phyloP scores from a whole-genome alignment of 2,113 vertebrate species.

The Phylloscopus whistleri region DNA sequence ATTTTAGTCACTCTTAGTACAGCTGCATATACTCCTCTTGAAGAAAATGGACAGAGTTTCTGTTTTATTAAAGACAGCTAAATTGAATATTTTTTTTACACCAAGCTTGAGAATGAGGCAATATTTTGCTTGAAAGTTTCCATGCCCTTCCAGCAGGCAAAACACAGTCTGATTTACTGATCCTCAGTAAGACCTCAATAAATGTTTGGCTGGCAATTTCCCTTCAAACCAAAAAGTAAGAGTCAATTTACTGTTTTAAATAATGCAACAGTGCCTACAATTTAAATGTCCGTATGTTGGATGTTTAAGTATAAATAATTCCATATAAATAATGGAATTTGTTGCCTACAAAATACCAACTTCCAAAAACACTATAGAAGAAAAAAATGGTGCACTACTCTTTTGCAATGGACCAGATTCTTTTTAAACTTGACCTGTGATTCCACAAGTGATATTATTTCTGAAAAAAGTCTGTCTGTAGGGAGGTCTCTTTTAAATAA shows the following conservation, averaged over 20 bases:
- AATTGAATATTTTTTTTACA: constrained; percentile 44
- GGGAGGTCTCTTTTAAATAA: fast-evolving
- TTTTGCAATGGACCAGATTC: background rate
- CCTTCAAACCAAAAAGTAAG: background rate
- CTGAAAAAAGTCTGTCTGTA: background rate
- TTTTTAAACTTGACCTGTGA: background rate
- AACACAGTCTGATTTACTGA: background rate
- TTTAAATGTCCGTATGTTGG: background rate
- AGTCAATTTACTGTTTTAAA: background rate
- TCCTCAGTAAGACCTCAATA: background rate
- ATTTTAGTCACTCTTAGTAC: constrained; percentile 57
- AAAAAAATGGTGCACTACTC: background rate
- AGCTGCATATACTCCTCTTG: constrained; percentile 58
- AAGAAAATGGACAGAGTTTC: constrained; percentile 56
- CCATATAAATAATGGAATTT: background rate
- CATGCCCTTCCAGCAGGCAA: constrained; percentile 15
- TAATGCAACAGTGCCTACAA: background rate
- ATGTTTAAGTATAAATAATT: too few relatives aligned
- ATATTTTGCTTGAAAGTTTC: constrained; percentile 49
- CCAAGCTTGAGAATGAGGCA: constrained; percentile 1
- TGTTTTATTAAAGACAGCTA: constrained; percentile 58
- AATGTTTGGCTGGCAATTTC: background rate
- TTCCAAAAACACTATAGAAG: background rate
- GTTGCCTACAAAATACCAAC: background rate
- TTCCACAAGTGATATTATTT: background rate